Base-by-base conservation (phyloP, 2,113 vertebrate species). In the Condylura cristata region DNA sequence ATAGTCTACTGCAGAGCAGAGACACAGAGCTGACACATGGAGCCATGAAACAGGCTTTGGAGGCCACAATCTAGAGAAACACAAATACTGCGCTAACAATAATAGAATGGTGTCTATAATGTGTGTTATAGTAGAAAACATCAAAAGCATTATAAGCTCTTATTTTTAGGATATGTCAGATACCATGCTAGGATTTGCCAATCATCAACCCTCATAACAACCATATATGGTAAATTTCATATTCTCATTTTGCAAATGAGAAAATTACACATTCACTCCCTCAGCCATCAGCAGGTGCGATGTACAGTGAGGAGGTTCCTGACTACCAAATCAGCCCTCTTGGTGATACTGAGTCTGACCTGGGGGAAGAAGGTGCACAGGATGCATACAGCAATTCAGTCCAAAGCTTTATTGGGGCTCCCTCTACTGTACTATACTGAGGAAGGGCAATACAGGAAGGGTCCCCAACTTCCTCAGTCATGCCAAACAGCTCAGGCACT, bases 1-100 rank as follows among this genome's bases (percentile, higher is more conserved):
- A 75, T 34, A 32, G 63, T 70, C 3, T 39, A 51, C 0, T 95
- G 41, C 26, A 74, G 88, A 91, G 51, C 28, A 18, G 75, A n/a
- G 41, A 87, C 53, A 61, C 9, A 60, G 74, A 58, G 37, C 37
- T 34, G 16, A 91, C 56, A 87, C 16, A 9, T 9, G 63, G 80
- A 75, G 28, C 17, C 12, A 44, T 14, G 30, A 68, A 28, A 37
- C 28, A 20, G 30, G 89, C 65, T 85, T 32, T 74, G 78, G 53
- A 75, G 39, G 65, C 72, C 75, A 20, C 80, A 84, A 46, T 61
- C 26, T 68, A 34, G 37, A 92, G 34, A 93, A 91, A 94, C 28
- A 90, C 66, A 90, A 78, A 80, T 17, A 79, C 37, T 68, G 24
- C 8, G 84, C 65, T 87, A 93, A 53, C 22, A 60, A 71, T 34